Evolutionary conservation across 1,140 invertebrate species (phyloP).

Genomic region (Thalassaphorura encarpata): DNA sequence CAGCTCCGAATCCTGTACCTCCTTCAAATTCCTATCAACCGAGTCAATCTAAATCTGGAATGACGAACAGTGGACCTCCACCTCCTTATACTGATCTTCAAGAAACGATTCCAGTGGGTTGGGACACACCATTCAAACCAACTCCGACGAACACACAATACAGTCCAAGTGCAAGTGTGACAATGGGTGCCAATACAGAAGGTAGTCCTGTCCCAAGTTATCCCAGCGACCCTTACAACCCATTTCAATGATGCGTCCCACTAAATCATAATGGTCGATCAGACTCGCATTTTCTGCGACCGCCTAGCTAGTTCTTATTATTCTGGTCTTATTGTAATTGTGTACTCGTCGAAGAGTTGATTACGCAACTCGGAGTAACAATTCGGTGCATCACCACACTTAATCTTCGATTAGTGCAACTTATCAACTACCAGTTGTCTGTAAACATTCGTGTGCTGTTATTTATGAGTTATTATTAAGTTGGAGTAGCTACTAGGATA

Average conservation of each 20-base stretch:
- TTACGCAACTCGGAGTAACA: no score
- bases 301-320: no score
- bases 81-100: conserved; percentile 13
- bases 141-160: not conserved
- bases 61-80: conserved; percentile 7
- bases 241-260: conserved; percentile 19
- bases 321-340: no score
- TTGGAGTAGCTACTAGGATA: no score
- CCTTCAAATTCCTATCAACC: not conserved
- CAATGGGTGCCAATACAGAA: not conserved
- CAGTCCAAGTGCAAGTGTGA: not conserved
- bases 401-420: no score
- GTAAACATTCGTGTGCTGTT: no score
- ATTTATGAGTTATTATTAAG: no score
- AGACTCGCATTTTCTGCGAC: not conserved
- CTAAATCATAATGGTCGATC: not conserved
- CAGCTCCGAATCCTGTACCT: not conserved
- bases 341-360: no score
- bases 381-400: no score
- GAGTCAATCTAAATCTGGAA: conserved; percentile 8
- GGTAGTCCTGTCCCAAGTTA: conserved; percentile 8
- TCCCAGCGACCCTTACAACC: conserved; percentile 16
- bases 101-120: not conserved
- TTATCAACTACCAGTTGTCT: no score
- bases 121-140: conserved; percentile 14